Evolutionary conservation across 2,888 invertebrate species (phyloP).

Genomic region (Odontothrips loti): DNA sequence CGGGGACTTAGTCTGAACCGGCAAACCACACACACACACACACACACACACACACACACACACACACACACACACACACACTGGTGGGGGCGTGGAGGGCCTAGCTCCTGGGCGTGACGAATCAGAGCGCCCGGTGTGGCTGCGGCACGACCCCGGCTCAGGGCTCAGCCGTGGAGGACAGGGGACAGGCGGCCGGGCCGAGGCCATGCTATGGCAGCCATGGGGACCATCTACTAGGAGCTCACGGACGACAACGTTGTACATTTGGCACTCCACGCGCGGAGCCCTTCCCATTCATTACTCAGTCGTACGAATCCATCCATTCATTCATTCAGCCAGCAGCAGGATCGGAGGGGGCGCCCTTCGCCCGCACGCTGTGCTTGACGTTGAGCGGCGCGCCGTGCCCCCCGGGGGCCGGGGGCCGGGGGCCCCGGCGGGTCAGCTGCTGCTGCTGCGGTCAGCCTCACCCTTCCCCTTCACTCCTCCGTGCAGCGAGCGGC

Average conservation of each 20-base stretch:
- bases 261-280: neutral
- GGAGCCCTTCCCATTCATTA: neutral
- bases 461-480: too few species aligned
- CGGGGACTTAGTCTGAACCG: too few species aligned
- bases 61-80: slow-evolving; percentile 21
- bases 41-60: slow-evolving; percentile 25
- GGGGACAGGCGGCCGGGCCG: neutral
- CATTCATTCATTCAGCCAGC: neutral
- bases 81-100: neutral
- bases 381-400: neutral
- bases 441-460: too few species aligned
- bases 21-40: slow-evolving; percentile 2
- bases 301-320: neutral
- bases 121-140: neutral
- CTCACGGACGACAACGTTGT: neutral
- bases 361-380: neutral
- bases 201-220: too few species aligned
- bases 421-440: too few species aligned
- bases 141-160: neutral
- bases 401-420: too few species aligned
- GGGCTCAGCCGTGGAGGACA: neutral
- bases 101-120: slow-evolving; percentile 1
- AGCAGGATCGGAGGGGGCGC: too few species aligned
- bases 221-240: too few species aligned
- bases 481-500: too few species aligned